These are phyloP conservation scores for Melanotaenia parkinsoni DNA, from an alignment of 2,797 vertebrate species.

Conservation along the genomic window DNA sequence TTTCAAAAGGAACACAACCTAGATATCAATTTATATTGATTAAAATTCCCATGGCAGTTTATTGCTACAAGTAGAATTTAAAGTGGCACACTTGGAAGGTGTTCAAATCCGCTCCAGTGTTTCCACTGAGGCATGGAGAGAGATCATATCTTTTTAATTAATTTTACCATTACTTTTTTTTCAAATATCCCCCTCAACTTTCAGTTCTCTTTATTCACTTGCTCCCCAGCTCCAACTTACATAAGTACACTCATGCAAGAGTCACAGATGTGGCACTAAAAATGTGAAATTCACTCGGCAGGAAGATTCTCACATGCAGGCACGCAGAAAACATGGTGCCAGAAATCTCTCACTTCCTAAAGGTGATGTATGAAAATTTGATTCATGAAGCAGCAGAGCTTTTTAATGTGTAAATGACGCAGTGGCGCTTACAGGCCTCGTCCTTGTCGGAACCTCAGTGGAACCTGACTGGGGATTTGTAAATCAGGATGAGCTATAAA, in stretches of 20 bases:
- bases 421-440: conserved; percentile 28
- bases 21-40: background rate
- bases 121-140: conserved; percentile 40
- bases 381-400: conserved; percentile 38
- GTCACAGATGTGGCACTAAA: conserved; percentile 67
- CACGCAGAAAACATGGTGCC: conserved; percentile 34
- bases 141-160: conserved; percentile 72
- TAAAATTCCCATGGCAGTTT: conserved; percentile 22
- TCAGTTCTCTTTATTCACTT: conserved; percentile 26
- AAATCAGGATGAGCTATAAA: conserved; percentile 51
- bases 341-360: conserved; percentile 48
- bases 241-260: conserved; percentile 57
- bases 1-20: background rate
- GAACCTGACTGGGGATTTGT: conserved; percentile 58
- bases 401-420: conserved; percentile 59
- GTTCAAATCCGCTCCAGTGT: conserved; percentile 50
- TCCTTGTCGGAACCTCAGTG: conserved; percentile 30
- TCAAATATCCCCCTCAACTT: conserved; percentile 27
- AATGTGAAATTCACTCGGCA: conserved; percentile 60
- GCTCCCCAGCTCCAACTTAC: conserved; percentile 33
- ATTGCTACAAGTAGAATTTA: conserved; percentile 24
- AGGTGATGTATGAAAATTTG: conserved; percentile 68
- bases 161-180: conserved; percentile 45
- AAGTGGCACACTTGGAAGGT: conserved; percentile 48
- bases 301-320: conserved; percentile 44